A percentile compares a stretch with the other conserved stretches of the same genome.
These are phyloP conservation scores for Paracentrotus lividus DNA, from an alignment of 53 echinoderm and acorn worm species.

Conservation along the genomic window DNA sequence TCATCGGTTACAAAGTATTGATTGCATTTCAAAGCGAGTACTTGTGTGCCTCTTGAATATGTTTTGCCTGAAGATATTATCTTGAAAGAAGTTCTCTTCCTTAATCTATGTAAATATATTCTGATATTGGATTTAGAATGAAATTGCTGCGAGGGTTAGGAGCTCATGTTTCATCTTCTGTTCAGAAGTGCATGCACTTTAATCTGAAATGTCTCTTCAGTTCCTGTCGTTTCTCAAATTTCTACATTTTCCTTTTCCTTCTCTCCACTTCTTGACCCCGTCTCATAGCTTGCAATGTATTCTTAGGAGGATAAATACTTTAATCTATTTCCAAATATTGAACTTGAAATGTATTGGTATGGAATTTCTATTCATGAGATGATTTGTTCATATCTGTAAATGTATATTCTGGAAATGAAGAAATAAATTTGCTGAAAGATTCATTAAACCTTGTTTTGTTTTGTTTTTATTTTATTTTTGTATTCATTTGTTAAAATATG, in stretches of 20 bases:
- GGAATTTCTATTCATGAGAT: background rate
- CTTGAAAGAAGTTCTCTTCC: background rate
- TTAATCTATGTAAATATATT: background rate
- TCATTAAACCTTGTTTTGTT: background rate
- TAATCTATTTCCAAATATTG: background rate
- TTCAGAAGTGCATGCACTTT: background rate
- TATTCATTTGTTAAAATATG: background rate
- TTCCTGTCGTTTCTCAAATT: background rate
- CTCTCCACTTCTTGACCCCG: background rate
- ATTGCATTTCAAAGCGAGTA: background rate
- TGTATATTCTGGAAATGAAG: background rate
- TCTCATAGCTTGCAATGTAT: background rate
- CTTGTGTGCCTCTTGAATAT: constrained; percentile 15
- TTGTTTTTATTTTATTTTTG: background rate
- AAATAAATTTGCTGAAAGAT: background rate
- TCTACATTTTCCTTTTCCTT: background rate
- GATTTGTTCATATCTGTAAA: background rate
- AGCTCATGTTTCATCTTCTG: background rate
- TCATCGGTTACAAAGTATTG: background rate
- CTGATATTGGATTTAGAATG: background rate
- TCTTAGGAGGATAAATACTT: background rate
- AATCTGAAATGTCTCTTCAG: background rate
- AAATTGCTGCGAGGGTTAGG: background rate
- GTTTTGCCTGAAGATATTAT: background rate
- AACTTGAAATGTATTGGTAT: background rate